phyloP scores from a whole-genome alignment of 2,888 invertebrate species.

The Lasioglossum figueresi region DNA sequence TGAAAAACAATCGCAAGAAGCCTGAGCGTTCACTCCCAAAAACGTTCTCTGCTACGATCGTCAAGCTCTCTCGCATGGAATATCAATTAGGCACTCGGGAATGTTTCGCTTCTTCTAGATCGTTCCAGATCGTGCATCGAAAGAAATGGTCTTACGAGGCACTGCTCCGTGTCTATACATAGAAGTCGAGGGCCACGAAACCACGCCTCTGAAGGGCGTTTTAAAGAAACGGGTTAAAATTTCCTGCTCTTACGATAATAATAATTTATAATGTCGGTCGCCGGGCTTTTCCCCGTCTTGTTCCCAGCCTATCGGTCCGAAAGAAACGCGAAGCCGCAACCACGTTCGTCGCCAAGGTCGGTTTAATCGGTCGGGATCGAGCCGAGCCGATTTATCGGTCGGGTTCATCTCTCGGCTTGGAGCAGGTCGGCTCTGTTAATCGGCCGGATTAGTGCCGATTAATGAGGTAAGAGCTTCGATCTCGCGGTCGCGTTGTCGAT shows the following conservation, averaged over 20 bases:
- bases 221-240: background rate
- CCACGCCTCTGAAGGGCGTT: background rate
- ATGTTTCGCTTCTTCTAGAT: background rate
- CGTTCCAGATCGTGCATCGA: background rate
- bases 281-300: background rate
- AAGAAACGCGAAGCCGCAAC: background rate
- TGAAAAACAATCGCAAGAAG: background rate
- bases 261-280: background rate
- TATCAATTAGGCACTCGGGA: background rate
- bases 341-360: constrained; percentile 31
- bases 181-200: background rate
- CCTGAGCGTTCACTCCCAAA: background rate
- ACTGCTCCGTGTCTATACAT: background rate
- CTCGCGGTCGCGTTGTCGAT: constrained; percentile 7
- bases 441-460: constrained; percentile 26
- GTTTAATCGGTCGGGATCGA: constrained; percentile 32
- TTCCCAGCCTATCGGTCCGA: background rate
- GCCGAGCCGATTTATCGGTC: constrained; percentile 18
- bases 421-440: constrained; percentile 37
- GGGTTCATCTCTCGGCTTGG: constrained; percentile 11
- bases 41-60: background rate
- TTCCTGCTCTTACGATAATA: background rate
- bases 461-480: background rate
- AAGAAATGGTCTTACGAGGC: background rate
- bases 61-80: background rate